Evolutionary conservation across 2,888 invertebrate species (phyloP), one percentile per base, ranked within the genome.

Genomic region (Miltochrista miniata): DNA sequence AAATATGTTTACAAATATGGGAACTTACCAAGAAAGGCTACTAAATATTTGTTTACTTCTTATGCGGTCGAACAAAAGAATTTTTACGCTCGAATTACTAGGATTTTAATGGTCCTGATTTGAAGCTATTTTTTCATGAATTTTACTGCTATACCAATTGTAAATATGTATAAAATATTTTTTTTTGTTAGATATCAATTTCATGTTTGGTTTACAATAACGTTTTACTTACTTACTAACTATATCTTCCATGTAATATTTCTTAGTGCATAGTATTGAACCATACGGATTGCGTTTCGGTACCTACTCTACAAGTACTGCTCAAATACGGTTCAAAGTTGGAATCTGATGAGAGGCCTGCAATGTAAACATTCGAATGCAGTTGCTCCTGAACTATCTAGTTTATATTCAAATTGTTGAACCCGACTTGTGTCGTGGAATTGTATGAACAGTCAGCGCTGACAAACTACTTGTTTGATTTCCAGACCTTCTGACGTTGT

Each of bases 331-430:
- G 64, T 68, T 62, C 56, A 39, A 61, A 68, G 54, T 62, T 58
- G n/a, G 30, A 45, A 53, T 48, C 61, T 60, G 49, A 59, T 56
- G 52, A 35, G 56, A 53, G 53, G 48, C 59, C 47, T 45, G 56
- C 53, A 64, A 63, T 64, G 72, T 70, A 75, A 75, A 76, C 77
- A 79, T 70, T 72, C 59, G 64, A 48, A 52, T 70, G 69, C 70
- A 72, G 65, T 65, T 48, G 60, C 59, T 59, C 37, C 58, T 54
- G 56, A 68, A 75, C 66, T 70, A 74, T 68, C 76, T 79, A 78
- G 80, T 84, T 79, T 81, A 77, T 77, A 84, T 85, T 83, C 81
- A 81, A 81, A 83, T 82, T 81, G 81, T 70, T 61, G 58, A 59
- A 68, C 61, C 56, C 62, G 57, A 53, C 54, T 48, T 68, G 69